Percentiles rank a stretch among this genome's conserved stretches.
Evolutionary conservation across 1,140 invertebrate species (phyloP).

Genomic region (Drosophila willistoni): DNA sequence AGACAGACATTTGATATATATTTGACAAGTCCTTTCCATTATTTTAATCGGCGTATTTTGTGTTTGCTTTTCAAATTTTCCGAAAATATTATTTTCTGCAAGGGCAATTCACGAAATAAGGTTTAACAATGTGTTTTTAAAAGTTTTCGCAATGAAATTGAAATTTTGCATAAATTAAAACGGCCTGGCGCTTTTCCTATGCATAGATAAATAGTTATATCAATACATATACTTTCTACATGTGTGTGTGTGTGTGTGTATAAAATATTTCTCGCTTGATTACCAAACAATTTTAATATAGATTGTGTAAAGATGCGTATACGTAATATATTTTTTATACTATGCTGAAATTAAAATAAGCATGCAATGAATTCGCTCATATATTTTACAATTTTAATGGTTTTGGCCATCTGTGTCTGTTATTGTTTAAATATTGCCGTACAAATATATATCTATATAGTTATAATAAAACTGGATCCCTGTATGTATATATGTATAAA

Average conservation of each 20-base stretch:
- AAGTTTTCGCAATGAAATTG: constrained; percentile 30
- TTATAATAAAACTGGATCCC: constrained; percentile 22
- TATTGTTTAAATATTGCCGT: constrained; percentile 26
- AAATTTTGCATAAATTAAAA: constrained; percentile 50
- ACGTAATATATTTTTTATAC: constrained; percentile 26
- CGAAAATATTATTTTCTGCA: no score
- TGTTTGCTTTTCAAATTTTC: no score
- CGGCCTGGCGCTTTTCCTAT: constrained; percentile 32
- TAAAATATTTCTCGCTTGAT: constrained; percentile 35
- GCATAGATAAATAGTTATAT: constrained; percentile 28
- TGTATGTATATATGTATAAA: constrained; percentile 27
- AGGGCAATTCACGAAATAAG: not conserved
- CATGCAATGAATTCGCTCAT: constrained; percentile 39
- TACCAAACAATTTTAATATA: constrained; percentile 25
- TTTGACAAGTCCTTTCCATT: no score
- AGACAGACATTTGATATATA: no score
- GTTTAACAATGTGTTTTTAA: not conserved
- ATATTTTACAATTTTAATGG: constrained; percentile 45
- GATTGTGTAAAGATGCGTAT: constrained; percentile 11
- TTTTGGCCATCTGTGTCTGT: constrained; percentile 43
- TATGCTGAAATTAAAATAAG: constrained; percentile 47
- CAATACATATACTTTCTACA: not conserved
- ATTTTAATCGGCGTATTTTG: no score
- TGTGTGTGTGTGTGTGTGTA: constrained; percentile 6
- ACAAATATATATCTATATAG: not conserved